These are phyloP conservation scores for Cephalopterus ornatus DNA, from an alignment of 2,113 vertebrate genomes.

Conservation along the genomic window DNA sequence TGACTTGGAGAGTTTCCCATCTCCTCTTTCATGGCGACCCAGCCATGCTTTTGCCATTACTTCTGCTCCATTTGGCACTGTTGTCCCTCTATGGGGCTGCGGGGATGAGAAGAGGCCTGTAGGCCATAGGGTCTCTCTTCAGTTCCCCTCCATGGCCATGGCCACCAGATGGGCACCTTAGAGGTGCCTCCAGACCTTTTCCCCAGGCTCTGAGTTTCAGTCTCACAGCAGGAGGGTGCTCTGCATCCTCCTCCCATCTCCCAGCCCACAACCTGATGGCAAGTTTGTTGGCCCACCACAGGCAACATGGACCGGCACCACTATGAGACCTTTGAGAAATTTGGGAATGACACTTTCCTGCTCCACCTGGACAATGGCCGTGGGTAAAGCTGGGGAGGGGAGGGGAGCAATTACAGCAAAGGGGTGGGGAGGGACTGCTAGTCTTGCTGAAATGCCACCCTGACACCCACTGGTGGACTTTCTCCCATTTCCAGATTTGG, in stretches of 20 bases:
- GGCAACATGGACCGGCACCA: slow-evolving; percentile 88
- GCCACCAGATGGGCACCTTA: neutral
- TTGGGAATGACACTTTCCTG: slow-evolving; percentile 83
- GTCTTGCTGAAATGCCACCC: neutral
- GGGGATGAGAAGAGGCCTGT: neutral
- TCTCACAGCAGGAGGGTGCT: neutral
- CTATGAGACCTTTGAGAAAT: slow-evolving; percentile 87
- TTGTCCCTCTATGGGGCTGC: neutral
- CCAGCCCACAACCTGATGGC: neutral
- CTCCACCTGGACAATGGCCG: slow-evolving; percentile 85
- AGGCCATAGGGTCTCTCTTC: accelerated
- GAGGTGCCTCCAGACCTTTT: neutral
- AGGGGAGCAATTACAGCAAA: neutral
- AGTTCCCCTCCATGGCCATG: accelerated
- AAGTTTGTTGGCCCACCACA: neutral
- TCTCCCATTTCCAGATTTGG: slow-evolving; percentile 74
- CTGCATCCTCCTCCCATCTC: accelerated
- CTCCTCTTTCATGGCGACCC: neutral
- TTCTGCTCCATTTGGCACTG: slow-evolving; percentile 15
- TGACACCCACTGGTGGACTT: neutral
- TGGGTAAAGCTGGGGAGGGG: slow-evolving; percentile 63
- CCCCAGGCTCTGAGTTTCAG: neutral
- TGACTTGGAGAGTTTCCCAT: slow-evolving; percentile 8
- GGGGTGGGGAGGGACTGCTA: neutral
- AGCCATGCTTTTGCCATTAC: neutral